A percentile compares a stretch with the other conserved stretches of the same genome.
Evolutionary conservation across 2,113 vertebrate genomes (phyloP).

Genomic region (Phrynosoma blainvillii): DNA sequence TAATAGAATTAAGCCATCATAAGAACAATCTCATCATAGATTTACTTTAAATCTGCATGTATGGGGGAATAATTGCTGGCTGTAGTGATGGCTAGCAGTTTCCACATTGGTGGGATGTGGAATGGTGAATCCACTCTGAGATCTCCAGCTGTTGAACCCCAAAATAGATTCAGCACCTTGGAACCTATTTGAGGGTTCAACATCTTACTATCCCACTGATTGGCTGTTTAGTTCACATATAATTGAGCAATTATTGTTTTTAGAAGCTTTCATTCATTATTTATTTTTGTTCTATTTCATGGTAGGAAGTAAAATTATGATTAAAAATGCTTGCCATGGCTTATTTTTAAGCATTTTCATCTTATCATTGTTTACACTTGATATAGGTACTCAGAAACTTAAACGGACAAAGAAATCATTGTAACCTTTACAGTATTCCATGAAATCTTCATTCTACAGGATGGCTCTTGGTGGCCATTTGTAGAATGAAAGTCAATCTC

Average conservation of each 20-base stretch:
- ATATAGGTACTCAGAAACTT: neutral
- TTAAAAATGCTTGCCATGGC: slow-evolving; percentile 6
- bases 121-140: no score
- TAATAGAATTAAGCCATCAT: no score
- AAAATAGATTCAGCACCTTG: no score
- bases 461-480: neutral
- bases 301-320: neutral
- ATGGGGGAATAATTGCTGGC: neutral
- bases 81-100: no score
- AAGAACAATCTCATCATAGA: no score
- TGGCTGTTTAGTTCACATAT: neutral
- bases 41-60: neutral
- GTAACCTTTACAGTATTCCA: neutral
- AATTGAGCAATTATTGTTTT: neutral
- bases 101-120: no score
- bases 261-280: no score
- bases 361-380: neutral
- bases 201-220: no score
- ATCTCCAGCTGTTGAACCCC: no score
- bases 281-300: neutral
- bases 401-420: neutral
- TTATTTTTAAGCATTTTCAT: neutral
- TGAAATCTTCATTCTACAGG: neutral
- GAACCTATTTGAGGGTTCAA: no score
- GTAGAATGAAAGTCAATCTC: neutral